Percentiles rank a stretch among this genome's conserved stretches.
phyloP scores from a whole-genome alignment of 2,113 vertebrate genomes.

The Ardeotis arabs region DNA sequence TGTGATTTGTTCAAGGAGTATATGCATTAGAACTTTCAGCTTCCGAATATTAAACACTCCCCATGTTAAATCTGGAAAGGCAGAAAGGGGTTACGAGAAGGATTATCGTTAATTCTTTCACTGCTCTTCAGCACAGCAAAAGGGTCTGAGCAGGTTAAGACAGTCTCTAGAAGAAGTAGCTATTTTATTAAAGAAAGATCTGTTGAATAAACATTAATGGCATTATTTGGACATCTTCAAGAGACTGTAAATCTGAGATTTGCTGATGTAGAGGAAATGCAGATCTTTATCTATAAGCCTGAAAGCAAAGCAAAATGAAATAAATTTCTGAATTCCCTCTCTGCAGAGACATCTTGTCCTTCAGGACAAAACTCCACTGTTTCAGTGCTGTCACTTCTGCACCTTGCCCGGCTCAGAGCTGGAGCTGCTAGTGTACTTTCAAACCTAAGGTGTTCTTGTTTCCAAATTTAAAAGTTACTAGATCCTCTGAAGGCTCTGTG shows the following conservation, averaged over 20 bases:
- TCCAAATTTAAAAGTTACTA: conserved; percentile 49
- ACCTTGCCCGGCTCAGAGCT: not conserved
- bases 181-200: not conserved
- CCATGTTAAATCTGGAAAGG: not conserved
- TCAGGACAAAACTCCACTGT: not conserved
- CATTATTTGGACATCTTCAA: conserved; percentile 5
- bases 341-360: conserved; percentile 31
- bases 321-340: not conserved
- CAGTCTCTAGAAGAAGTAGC: not conserved
- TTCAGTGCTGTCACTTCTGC: not conserved
- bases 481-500: not conserved
- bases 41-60: not conserved
- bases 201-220: conserved; percentile 37
- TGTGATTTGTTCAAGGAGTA: not conserved
- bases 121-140: not conserved
- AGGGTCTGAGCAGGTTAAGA: not conserved
- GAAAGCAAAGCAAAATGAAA: conserved; percentile 4
- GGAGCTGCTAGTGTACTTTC: conserved; percentile 17
- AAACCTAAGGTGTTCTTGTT: conserved; percentile 40
- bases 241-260: not conserved
- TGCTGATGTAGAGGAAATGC: conserved; percentile 10
- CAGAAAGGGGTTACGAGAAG: not conserved
- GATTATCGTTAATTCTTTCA: not conserved
- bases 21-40: not conserved
- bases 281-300: conserved; percentile 27